Conservation (phyloP, 1,140 invertebrate genomes). For the Aphaenogaster ashmeadi region DNA sequence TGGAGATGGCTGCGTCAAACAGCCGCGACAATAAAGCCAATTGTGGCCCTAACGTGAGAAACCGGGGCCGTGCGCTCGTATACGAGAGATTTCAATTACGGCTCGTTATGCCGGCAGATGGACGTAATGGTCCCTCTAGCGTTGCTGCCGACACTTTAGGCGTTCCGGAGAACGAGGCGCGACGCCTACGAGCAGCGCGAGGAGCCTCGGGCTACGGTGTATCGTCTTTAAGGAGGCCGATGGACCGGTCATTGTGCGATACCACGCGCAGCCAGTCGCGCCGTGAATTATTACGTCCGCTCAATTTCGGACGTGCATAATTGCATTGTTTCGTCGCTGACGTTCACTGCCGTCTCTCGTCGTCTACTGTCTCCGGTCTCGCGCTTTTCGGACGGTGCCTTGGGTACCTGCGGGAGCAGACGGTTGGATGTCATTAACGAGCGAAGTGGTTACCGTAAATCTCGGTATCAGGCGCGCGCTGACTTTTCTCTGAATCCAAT, state of each 20-base stretch:
- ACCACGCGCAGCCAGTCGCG: conserved; percentile 7
- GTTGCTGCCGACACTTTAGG: conserved; percentile 74
- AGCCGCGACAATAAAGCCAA: conserved; percentile 82
- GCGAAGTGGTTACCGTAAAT: conserved; percentile 46
- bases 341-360: background rate
- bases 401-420: background rate
- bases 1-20: conserved; percentile 64
- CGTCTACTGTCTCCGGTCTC: background rate
- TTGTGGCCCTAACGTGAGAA: conserved; percentile 81
- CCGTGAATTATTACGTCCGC: conserved; percentile 59
- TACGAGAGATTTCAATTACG: conserved; percentile 83
- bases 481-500: conserved; percentile 56
- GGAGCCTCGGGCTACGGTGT: conserved; percentile 36
- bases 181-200: conserved; percentile 69
- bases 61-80: conserved; percentile 67
- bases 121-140: conserved; percentile 79
- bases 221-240: conserved; percentile 51
- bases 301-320: conserved; percentile 42
- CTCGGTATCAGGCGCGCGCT: conserved; percentile 31
- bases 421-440: conserved; percentile 17
- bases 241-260: conserved; percentile 39
- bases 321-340: conserved; percentile 41
- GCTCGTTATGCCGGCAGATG: conserved; percentile 83
- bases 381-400: background rate
- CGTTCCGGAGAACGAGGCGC: conserved; percentile 62